Evolutionary conservation across 2,888 invertebrate genomes (phyloP).

Genomic region (Melipona beecheii): DNA sequence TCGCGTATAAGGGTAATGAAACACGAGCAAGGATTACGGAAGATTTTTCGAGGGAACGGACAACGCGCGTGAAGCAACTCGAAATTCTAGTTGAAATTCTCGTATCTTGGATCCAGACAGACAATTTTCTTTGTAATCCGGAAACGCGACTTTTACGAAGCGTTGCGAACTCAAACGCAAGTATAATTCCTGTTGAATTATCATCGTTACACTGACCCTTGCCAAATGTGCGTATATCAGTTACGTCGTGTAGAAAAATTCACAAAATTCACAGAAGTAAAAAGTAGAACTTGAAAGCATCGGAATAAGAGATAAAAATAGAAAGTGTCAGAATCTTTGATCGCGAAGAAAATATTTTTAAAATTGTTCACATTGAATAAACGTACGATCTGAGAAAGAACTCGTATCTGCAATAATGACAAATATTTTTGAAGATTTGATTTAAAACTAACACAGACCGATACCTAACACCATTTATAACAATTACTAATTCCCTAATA

Average conservation of each 20-base stretch:
- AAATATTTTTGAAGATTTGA: too few relatives aligned
- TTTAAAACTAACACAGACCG: too few relatives aligned
- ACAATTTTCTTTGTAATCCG: too few relatives aligned
- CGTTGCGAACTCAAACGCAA: not conserved
- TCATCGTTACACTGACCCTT: not conserved
- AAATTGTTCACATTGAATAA: too few relatives aligned
- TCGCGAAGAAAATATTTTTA: not conserved
- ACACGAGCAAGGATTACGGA: not conserved
- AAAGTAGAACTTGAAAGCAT: not conserved
- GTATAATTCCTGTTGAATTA: not conserved
- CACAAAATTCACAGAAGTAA: too few relatives aligned
- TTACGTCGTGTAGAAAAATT: not conserved
- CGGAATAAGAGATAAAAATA: too few relatives aligned
- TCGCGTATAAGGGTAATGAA: slow-evolving; percentile 4
- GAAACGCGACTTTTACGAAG: not conserved
- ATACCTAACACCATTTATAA: too few relatives aligned
- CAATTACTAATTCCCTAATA: too few relatives aligned
- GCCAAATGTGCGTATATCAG: not conserved
- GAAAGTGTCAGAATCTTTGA: not conserved
- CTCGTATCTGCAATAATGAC: too few relatives aligned
- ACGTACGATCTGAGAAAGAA: too few relatives aligned
- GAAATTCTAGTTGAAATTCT: not conserved
- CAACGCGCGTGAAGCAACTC: not conserved
- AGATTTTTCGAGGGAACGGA: not conserved
- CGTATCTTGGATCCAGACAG: too few relatives aligned